A percentile compares a stretch with the other conserved stretches of the same genome.
Conservation (phyloP, 2,797 vertebrate genomes). For the Mormyrus proboscirostris region DNA sequence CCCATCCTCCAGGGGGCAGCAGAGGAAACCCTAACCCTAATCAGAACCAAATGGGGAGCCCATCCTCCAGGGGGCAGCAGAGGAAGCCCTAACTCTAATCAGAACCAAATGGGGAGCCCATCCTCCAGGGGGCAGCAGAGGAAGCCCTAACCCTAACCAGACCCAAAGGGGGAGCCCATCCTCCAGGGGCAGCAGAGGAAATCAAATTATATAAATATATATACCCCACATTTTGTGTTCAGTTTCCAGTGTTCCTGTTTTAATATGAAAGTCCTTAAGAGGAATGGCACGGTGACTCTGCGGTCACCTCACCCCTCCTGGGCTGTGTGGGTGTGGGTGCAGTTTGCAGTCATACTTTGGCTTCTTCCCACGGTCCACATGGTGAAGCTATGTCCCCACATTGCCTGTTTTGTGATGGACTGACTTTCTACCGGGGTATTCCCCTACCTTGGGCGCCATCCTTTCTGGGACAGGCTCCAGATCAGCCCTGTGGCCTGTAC, state of each 20-base stretch:
- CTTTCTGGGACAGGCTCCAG: not conserved
- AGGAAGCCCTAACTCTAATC: no score
- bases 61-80: no score
- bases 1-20: no score
- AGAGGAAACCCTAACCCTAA: no score
- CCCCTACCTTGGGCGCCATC: not conserved
- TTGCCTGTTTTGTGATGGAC: not conserved
- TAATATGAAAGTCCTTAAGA: not conserved
- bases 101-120: no score
- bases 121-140: no score
- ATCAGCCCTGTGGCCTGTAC: not conserved
- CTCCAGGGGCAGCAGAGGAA: no score
- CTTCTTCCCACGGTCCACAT: not conserved
- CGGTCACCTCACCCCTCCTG: not conserved
- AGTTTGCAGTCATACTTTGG: not conserved
- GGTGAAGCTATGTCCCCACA: not conserved
- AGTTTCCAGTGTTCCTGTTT: not conserved
- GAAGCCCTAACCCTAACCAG: no score
- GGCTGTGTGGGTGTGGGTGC: not conserved
- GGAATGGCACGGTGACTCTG: not conserved
- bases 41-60: no score
- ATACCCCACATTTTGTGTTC: not conserved
- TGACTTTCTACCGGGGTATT: not conserved
- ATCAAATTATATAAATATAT: no score
- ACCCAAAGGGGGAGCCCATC: no score